A percentile compares a stretch with the other conserved stretches of the same genome.
phyloP scores from a whole-genome alignment of 1,140 invertebrate genomes.

The Heliconius eleuchia region DNA sequence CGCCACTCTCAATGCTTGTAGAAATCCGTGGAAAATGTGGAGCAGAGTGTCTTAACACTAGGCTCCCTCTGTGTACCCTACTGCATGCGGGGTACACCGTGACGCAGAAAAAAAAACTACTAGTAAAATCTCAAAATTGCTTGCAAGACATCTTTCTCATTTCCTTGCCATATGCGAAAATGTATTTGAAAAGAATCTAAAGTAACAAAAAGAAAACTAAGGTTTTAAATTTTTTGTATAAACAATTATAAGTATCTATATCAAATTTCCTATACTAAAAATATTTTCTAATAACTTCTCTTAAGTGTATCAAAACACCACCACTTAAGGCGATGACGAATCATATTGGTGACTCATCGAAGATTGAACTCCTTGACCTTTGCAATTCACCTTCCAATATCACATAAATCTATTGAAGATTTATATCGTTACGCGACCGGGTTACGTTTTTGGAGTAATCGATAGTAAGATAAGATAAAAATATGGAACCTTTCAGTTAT shows the following conservation, averaged over 20 bases:
- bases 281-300: neutral
- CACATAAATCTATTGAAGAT: conserved; percentile 19
- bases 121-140: too few species aligned
- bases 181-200: too few species aligned
- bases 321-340: conserved; percentile 9
- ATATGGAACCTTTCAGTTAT: neutral
- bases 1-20: too few species aligned
- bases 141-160: too few species aligned
- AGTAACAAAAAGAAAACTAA: too few species aligned
- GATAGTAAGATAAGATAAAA: conserved; percentile 6
- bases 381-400: conserved; percentile 4
- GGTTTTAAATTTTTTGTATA: too few species aligned
- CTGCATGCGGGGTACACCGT: too few species aligned
- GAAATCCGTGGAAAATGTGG: too few species aligned
- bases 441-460: conserved; percentile 24
- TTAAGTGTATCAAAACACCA: conserved; percentile 11
- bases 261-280: neutral
- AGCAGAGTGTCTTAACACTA: too few species aligned
- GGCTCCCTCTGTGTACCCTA: too few species aligned
- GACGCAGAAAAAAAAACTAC: too few species aligned
- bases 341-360: conserved; percentile 13
- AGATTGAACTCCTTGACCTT: conserved; percentile 18
- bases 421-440: conserved; percentile 13
- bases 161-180: too few species aligned
- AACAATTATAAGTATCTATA: neutral